Base-by-base conservation (phyloP, 2,888 invertebrate genomes). In the Pollenia amentaria region DNA sequence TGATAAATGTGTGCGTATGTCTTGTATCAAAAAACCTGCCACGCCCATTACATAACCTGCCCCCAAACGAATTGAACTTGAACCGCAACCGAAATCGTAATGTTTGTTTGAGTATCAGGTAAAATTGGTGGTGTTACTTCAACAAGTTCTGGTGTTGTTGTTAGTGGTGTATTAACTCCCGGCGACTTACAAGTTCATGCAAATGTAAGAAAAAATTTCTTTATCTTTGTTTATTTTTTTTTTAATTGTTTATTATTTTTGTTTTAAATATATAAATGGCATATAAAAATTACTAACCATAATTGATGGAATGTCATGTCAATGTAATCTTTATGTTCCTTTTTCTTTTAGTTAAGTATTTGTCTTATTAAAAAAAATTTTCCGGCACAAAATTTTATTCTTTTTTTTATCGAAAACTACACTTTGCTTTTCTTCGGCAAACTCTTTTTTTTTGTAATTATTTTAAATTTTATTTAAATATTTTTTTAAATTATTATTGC, bases 141-240 rank as follows among this genome's bases (percentile, higher is more conserved):
- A 73, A 75, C 81, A 83, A 85, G 78, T 80, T 69, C 83, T 78
- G 85, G 83, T 75, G 86, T 79, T 80, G 86, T 87, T 91, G 91
- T 84, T 72, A 82, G 83, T 88, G 87, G 84, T 88, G 89, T 86
- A 89, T 89, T 91, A 90, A 90, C 92, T 89, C 90, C 92, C 89
- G 93, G 91, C 90, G 93, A 93, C 90, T 90, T 93, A 90, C 92
- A 93, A 89, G 90, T 93, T 89, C 92, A 93, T 91, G 90, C 91
- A 92, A 92, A 93, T 92, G 92, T 93, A 93, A 93, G 92, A 90
- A 87, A 65, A 82, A 88, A 82, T 76, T 80, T 88, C 85, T 84
- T 88, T 85, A 87, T 89, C 89, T 89, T 88, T 88, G 11, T 51
- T 65, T 55, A 2, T 67, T 67, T 51, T 57, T 51, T 21, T 57